Base-by-base conservation (phyloP, 2,113 vertebrate genomes). In the Genyomyrus donnyi region DNA sequence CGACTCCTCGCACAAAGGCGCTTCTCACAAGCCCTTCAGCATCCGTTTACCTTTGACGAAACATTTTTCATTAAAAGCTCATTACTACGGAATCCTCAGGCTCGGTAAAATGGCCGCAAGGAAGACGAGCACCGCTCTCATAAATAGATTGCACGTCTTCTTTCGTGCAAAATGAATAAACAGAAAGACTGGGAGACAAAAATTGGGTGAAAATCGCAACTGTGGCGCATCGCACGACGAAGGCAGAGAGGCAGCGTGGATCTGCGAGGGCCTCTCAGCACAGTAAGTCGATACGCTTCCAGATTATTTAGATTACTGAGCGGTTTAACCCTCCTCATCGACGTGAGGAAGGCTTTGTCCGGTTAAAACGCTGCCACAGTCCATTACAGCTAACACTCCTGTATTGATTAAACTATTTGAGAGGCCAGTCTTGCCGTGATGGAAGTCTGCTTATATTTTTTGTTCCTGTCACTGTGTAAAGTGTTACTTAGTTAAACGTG, bases 331-430 rank as follows among this genome's bases (percentile, higher is more conserved):
- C 95, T 93, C 93, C 96, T 96, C 96, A 97, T 95, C 95, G 96
- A 96, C 96, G 96, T 93, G 93, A 94, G 95, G 92, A 95, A 96
- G 94, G 92, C 96, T 96, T 96, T 95, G 95, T 96, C 96, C 96
- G 90, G 96, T 97, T 97, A 97, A 97, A 97, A 97, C 96, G 96
- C 97, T 96, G 97, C 97, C 97, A 97, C 96, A 96, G 95, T 97
- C 93, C 95, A 97, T 98, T 98, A 97, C 94, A 91, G 93, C 91
- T 95, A 98, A 96, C 96, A 97, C 96, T 97, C 95, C 92, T 92
- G 92, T 98, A 98, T 98, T 97, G 98, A 98, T 99, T 97, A 97
- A 96, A 96, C 95, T 94, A 96, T 97, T 97, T 96, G 95, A 94
- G 93, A 94, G 94, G 92, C 94, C 96, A 96, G 95, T 95, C 96